Evolutionary conservation across 2,888 invertebrate genomes (phyloP), one percentile per base, ranked within the genome.

Genomic region (Drosophila aldrichi): DNA sequence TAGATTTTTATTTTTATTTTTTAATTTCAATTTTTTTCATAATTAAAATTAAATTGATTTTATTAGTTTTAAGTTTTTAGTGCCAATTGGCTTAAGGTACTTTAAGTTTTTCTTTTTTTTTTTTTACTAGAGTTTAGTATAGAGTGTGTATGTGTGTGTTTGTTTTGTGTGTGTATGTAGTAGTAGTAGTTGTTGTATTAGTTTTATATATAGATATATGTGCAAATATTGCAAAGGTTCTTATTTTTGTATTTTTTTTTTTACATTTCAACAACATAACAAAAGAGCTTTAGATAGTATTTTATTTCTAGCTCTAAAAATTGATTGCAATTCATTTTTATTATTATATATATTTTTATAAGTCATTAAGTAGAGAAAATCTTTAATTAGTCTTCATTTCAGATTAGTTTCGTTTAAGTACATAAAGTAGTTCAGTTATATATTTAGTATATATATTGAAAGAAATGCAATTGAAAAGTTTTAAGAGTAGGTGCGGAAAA

Each of bases 81-180:
- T 91, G 92, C 92, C 92, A 91, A 92, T 89, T 92, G 92, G 92
- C 92, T 92, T 92, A 92, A 91, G 92, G 92, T 92, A 92, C 92
- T 92, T 91, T 85, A 87, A 89, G 86, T 87, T 89, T 76, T 84
- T 86, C 14, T 63, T 9, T 38, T 70, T 71, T 78, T 29, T 64
- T 65, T 65, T 68, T 59, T 70, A 62, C 61, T 77, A 55, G 62
- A 76, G 56, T 49, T 78, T 56, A 48, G 63, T 71, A 41, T 57
- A 38, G 18, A 41, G 34, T 60, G 62, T 46, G 46, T 48, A 8
- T 38, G 36, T 46, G 56, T 64, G 51, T 68, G 32, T 57, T 32
- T 61, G 25, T 52, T 48, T 64, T 70, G 51, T 74, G 38, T 74
- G 38, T 71, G 22, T 52, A 20, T 52, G 59, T 70, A 52, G 62